These are phyloP conservation scores for Micropoecilia bifurca DNA, from an alignment of 2,797 vertebrate species.

Conservation along the genomic window DNA sequence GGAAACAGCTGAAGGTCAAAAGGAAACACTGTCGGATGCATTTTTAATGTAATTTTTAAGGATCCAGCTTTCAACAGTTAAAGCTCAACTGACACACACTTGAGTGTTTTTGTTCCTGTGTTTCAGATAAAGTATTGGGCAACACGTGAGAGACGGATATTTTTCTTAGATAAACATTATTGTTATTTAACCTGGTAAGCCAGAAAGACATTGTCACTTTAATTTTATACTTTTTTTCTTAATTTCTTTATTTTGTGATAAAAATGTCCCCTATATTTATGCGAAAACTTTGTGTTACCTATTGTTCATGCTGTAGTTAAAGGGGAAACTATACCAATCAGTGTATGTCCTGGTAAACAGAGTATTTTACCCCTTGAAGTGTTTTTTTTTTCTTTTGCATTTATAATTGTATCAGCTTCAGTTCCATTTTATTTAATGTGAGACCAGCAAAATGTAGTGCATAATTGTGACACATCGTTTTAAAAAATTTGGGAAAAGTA, in stretches of 20 bases:
- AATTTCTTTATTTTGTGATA: not conserved
- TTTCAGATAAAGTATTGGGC: conserved; percentile 35
- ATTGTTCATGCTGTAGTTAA: not conserved
- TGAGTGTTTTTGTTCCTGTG: conserved; percentile 55
- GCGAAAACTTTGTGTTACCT: too few species aligned
- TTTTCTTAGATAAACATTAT: not conserved
- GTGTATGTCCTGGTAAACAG: not conserved
- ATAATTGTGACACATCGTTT: not conserved
- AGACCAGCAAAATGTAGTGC: not conserved
- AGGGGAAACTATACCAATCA: not conserved
- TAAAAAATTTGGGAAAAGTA: not conserved
- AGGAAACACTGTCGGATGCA: conserved; percentile 52
- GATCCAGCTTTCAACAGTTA: conserved; percentile 19
- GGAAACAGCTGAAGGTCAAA: conserved; percentile 60
- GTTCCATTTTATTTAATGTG: not conserved
- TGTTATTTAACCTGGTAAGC: not conserved
- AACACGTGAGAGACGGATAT: not conserved
- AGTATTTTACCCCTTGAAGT: not conserved
- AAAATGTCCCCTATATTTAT: not conserved
- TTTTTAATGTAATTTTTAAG: conserved; percentile 53
- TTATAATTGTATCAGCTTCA: not conserved
- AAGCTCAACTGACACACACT: conserved; percentile 56
- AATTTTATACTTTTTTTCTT: not conserved
- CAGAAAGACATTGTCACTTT: not conserved
- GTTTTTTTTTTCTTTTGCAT: not conserved